Conservation (phyloP, 2,113 vertebrate genomes). For the Larimichthys polyactis region DNA sequence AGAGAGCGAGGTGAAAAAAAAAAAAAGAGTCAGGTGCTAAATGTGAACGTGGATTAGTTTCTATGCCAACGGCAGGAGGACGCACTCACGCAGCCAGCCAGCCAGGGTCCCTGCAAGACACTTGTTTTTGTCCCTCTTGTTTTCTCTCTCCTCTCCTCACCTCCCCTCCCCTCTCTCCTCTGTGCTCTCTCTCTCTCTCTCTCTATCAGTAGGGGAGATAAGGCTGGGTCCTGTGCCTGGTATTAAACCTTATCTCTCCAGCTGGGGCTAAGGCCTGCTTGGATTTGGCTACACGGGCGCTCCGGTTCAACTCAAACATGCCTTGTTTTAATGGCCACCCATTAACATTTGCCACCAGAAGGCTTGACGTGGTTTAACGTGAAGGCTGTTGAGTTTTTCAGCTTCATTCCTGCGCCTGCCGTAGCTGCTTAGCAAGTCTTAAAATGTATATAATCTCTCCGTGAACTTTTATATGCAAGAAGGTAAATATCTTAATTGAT, state of each 20-base stretch:
- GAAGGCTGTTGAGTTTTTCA: conserved; percentile 24
- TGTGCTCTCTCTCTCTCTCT: conserved; percentile 14
- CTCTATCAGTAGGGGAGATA: conserved; percentile 78
- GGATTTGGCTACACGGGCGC: conserved; percentile 75
- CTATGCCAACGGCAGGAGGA: conserved; percentile 85
- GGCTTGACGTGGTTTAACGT: conserved; percentile 29
- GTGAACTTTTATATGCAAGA: conserved; percentile 50
- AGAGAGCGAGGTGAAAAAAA: conserved; percentile 35
- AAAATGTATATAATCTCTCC: conserved; percentile 10
- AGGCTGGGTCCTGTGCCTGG: conserved; percentile 73
- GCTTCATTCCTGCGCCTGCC: conserved; percentile 12
- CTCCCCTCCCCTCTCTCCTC: conserved; percentile 26
- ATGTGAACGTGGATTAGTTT: conserved; percentile 86
- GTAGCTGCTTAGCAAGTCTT: conserved; percentile 18
- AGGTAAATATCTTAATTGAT: conserved; percentile 52
- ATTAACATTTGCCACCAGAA: conserved; percentile 67
- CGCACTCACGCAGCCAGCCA: conserved; percentile 77
- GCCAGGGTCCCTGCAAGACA: conserved; percentile 81
- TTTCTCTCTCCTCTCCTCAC: conserved; percentile 66
- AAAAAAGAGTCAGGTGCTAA: conserved; percentile 83
- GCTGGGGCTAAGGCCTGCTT: conserved; percentile 79
- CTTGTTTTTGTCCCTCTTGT: conserved; percentile 82
- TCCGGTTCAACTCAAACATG: conserved; percentile 74
- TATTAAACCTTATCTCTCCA: conserved; percentile 83
- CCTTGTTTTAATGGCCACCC: conserved; percentile 78